Conservation (phyloP, 2,113 vertebrate species). For the Cyphomyrus plagiostoma region DNA sequence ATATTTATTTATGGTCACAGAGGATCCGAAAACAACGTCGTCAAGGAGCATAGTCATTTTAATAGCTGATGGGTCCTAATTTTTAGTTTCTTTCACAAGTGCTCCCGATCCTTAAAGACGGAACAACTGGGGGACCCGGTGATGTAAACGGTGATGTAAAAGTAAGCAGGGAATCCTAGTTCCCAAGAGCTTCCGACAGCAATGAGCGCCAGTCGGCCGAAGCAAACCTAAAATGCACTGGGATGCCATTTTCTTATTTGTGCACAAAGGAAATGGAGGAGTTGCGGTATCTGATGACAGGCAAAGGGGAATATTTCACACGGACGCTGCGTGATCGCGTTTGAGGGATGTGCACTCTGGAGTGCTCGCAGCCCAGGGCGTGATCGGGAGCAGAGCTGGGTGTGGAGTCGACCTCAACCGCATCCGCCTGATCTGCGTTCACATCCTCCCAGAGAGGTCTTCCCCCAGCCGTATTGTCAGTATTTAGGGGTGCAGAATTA, state of each 20-base stretch:
- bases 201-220: not conserved
- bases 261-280: conserved; percentile 4
- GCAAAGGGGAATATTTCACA: not conserved
- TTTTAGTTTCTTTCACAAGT: conserved; percentile 1
- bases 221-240: not conserved
- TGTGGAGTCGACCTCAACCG: not conserved
- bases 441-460: not conserved
- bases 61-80: not conserved
- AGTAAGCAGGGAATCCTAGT: conserved; percentile 49
- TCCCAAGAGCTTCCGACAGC: conserved; percentile 18
- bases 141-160: conserved; percentile 59
- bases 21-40: not conserved
- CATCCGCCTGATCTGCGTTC: not conserved
- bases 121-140: conserved; percentile 32
- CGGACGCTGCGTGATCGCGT: not conserved
- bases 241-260: conserved; percentile 27
- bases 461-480: not conserved
- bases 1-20: not conserved
- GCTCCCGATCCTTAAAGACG: conserved; percentile 12
- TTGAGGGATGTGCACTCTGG: not conserved
- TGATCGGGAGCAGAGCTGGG: not conserved
- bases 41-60: not conserved
- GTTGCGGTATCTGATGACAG: not conserved
- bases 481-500: not conserved
- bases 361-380: not conserved